Evolutionary conservation across 2,888 invertebrate genomes (phyloP).

Genomic region (Pristionchus maxplancki): DNA sequence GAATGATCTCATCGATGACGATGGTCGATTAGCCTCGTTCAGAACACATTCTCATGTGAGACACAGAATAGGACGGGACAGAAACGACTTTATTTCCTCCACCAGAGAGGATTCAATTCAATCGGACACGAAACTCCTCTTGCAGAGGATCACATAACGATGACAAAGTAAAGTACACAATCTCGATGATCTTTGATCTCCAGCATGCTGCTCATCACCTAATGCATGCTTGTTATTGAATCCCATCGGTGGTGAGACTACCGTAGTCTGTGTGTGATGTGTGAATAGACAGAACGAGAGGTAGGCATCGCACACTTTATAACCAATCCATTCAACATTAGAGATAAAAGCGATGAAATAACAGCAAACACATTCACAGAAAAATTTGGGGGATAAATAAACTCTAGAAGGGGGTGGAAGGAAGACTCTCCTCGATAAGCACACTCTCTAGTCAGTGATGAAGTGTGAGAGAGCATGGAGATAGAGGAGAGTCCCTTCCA

Average conservation of each 20-base stretch:
- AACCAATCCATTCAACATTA: constrained; percentile 46
- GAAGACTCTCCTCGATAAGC: not conserved
- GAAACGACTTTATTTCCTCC: constrained; percentile 22
- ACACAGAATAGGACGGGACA: not conserved
- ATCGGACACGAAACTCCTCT: constrained; percentile 2
- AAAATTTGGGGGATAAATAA: not conserved
- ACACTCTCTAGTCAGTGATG: not conserved
- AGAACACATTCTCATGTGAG: not conserved
- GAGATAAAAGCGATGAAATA: constrained; percentile 9
- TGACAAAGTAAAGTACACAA: not conserved
- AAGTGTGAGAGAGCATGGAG: not conserved
- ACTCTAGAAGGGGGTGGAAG: not conserved
- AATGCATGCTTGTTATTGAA: constrained; percentile 18
- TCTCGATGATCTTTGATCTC: constrained; percentile 31
- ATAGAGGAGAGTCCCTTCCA: constrained; percentile 5
- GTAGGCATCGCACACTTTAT: constrained; percentile 41
- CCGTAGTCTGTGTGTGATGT: constrained; percentile 26
- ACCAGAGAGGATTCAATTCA: not conserved
- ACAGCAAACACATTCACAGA: constrained; percentile 32
- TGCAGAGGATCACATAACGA: not conserved
- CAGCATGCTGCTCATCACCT: not conserved
- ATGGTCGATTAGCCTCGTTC: not conserved
- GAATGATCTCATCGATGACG: not conserved
- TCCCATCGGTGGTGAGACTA: not conserved
- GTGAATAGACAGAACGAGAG: constrained; percentile 20